Evolutionary conservation across 2,113 vertebrate genomes (phyloP), one percentile per base, ranked within the genome.

Genomic region (Leptodactylus fuscus): DNA sequence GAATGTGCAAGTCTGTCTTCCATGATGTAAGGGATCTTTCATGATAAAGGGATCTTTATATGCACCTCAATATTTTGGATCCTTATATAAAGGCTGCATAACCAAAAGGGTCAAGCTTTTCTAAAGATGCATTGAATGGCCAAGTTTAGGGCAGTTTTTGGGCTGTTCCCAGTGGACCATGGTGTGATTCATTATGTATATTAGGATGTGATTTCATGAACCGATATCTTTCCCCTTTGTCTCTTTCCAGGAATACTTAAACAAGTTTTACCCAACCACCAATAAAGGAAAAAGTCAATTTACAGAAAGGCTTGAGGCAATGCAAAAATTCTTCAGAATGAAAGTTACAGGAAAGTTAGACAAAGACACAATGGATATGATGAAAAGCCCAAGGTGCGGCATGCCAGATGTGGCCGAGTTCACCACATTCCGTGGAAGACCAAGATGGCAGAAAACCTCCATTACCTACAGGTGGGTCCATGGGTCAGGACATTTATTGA

Each of bases 391-490:
- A 12, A 74, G 91, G 2, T 91, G 90, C 84, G 91, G 89, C 11
- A 92, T 93, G 34, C 89, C 91, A 71, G 90, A 93, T 53, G 83
- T 92, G 73, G 91, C 92, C 18, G 90, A 88, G 65, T 84, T 88
- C 74, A 83, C 85, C 38, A 88, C 92, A 55, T 91, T 91, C 55
- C 88, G 88, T 0, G 74, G 60, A 32, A 90, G 32, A n/a, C 91
- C 91, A 11, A 94, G 88, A 87, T 94, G 92, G 94, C 91, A 82
- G 65, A 91, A 91, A 34, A 62, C 69, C 74, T 91, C 87, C 67
- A 87, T 94, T 81, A 94, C 92, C 51, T 95, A 93, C 89, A 92
- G 34, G 92, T 94, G 9, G 34, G 83, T 41, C 41, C 36, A 44
- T 12, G 5, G 41, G 24, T 27, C 5, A 67, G 41, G 6, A 16